phyloP scores from a whole-genome alignment of 1,140 invertebrate species.

The Rhagoletis zephyria region DNA sequence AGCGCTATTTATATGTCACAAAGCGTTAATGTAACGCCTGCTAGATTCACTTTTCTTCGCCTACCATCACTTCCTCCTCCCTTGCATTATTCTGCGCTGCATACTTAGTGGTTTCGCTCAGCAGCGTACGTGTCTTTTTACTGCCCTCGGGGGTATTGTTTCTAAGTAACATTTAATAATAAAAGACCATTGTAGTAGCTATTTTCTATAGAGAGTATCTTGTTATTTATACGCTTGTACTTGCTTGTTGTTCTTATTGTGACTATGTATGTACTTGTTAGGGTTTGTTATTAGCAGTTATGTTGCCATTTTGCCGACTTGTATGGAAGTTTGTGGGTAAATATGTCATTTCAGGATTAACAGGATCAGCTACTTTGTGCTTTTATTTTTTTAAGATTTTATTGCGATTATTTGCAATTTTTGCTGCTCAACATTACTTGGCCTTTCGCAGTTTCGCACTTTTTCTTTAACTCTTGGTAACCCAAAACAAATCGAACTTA shows the following conservation, averaged over 20 bases:
- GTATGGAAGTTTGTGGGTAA: neutral
- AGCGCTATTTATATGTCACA: constrained; percentile 3
- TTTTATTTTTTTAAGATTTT: too few species aligned
- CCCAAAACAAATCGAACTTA: too few species aligned
- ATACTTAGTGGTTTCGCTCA: neutral
- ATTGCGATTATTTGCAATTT: too few species aligned
- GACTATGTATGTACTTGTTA: neutral
- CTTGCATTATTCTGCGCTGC: neutral
- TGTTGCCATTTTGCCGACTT: neutral
- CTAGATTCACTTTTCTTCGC: neutral
- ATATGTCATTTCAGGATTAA: neutral
- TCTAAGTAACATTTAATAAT: constrained; percentile 49
- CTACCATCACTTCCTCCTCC: neutral
- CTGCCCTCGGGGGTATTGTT: constrained; percentile 28
- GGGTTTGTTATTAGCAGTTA: neutral
- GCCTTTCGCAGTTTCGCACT: too few species aligned
- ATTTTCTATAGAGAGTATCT: constrained; percentile 3
- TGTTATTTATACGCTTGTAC: neutral
- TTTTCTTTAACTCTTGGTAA: too few species aligned
- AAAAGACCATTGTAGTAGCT: constrained; percentile 21
- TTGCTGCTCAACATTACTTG: too few species aligned
- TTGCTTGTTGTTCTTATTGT: neutral
- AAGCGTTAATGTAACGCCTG: constrained; percentile 29
- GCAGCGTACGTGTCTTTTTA: constrained; percentile 21
- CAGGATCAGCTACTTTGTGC: neutral